Conservation (phyloP, 2,113 vertebrate species). For the Hemiprocne comata region DNA sequence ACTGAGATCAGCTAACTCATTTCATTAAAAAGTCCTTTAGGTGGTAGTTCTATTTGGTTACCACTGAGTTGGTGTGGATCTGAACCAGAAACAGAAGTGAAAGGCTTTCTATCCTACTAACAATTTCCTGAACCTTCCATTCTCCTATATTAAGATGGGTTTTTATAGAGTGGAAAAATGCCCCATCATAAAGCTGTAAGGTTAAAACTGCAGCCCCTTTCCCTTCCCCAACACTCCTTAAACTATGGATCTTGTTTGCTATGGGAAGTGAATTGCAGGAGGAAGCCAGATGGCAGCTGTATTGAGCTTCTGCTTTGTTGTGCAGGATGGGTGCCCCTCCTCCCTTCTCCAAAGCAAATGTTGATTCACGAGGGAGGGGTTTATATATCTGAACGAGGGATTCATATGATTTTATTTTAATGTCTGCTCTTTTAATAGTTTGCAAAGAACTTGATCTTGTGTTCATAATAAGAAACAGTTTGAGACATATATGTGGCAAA, state of each 20-base stretch:
- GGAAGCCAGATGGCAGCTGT: conserved; percentile 70
- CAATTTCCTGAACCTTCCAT: conserved; percentile 62
- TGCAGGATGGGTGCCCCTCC: conserved; percentile 62
- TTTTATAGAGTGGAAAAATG: conserved; percentile 65
- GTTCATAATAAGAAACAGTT: conserved; percentile 19
- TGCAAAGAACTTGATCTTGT: neutral
- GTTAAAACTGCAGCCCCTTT: conserved; percentile 54
- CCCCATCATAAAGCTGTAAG: conserved; percentile 57
- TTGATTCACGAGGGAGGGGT: conserved; percentile 42
- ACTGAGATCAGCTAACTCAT: conserved; percentile 14
- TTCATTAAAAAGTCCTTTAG: conserved; percentile 30
- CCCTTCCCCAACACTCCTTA: conserved; percentile 54
- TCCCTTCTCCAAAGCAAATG: conserved; percentile 56
- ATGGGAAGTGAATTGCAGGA: conserved; percentile 61
- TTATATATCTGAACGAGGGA: conserved; percentile 26
- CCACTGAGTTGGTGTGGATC: conserved; percentile 17
- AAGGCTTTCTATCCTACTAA: conserved; percentile 44
- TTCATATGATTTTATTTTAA: neutral
- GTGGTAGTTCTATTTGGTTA: conserved; percentile 37
- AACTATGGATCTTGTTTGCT: conserved; percentile 68
- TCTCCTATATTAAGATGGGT: conserved; percentile 39
- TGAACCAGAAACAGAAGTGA: conserved; percentile 59
- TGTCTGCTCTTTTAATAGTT: conserved; percentile 9
- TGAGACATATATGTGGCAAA: neutral
- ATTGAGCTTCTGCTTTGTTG: conserved; percentile 69